phyloP scores from a whole-genome alignment of 2,888 invertebrate genomes.

The Drosophila anomalata region DNA sequence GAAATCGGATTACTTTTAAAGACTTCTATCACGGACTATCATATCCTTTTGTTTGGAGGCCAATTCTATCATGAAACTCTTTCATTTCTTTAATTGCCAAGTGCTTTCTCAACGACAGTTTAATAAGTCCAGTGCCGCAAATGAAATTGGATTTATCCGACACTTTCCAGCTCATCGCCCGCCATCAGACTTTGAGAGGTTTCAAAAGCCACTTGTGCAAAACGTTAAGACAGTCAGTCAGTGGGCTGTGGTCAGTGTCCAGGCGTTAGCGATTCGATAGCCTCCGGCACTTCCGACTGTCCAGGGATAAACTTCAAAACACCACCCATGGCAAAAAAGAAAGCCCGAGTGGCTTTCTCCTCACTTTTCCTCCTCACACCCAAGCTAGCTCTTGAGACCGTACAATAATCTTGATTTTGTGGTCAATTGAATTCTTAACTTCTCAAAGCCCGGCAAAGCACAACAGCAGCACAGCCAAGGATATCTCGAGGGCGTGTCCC shows the following conservation, averaged over 20 bases:
- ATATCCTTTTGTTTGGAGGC: no score
- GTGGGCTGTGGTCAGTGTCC: slow-evolving; percentile 25
- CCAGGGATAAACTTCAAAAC: slow-evolving; percentile 45
- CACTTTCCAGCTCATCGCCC: slow-evolving; percentile 44
- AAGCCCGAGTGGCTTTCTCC: slow-evolving; percentile 22
- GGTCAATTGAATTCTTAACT: slow-evolving; percentile 82
- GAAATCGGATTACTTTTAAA: background rate
- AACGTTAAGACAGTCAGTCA: slow-evolving; percentile 46
- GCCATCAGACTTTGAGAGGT: slow-evolving; percentile 18
- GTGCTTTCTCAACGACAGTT: slow-evolving; percentile 36
- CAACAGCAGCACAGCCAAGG: slow-evolving; percentile 43
- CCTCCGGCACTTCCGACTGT: slow-evolving; percentile 45
- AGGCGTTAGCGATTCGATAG: slow-evolving; percentile 16
- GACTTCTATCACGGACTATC: no score
- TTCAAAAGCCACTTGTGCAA: slow-evolving; percentile 44
- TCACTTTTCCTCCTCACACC: slow-evolving; percentile 5
- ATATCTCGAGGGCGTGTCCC: slow-evolving; percentile 71
- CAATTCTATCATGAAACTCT: slow-evolving; percentile 27
- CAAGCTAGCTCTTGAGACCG: slow-evolving; percentile 38
- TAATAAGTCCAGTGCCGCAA: slow-evolving; percentile 38
- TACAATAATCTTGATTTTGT: slow-evolving; percentile 82
- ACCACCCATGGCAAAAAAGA: slow-evolving; percentile 14
- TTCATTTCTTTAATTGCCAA: slow-evolving; percentile 15
- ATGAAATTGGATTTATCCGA: slow-evolving; percentile 41
- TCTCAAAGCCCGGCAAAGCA: slow-evolving; percentile 60